Conservation (phyloP, 2,888 invertebrate genomes). For the Microplitis deprimator region DNA sequence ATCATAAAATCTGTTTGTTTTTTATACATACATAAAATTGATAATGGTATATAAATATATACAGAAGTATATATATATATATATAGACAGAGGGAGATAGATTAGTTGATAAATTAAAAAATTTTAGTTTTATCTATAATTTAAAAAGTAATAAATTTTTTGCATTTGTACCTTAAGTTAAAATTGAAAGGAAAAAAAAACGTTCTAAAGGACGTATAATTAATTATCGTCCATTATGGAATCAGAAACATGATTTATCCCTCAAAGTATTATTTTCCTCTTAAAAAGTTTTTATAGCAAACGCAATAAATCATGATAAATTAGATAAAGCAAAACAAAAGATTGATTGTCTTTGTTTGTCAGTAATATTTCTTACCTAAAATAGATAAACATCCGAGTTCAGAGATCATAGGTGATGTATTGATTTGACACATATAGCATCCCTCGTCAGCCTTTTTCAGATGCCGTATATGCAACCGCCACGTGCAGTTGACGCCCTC, state of each 20-base stretch:
- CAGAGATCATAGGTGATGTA: constrained; percentile 88
- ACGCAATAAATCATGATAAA: not conserved
- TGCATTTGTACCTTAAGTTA: too few relatives aligned
- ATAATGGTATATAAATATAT: not conserved
- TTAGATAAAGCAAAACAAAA: not conserved
- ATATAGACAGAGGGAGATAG: too few relatives aligned
- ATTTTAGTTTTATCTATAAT: too few relatives aligned
- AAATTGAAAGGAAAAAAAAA: not conserved
- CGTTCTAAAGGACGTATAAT: not conserved
- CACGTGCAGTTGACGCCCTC: constrained; percentile 87
- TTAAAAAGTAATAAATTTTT: too few relatives aligned
- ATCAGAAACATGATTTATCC: not conserved
- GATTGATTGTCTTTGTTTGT: not conserved
- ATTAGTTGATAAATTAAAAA: too few relatives aligned
- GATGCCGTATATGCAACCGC: constrained; percentile 87
- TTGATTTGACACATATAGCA: constrained; percentile 96
- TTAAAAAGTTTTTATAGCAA: not conserved
- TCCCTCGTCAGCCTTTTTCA: constrained; percentile 86
- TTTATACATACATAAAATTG: not conserved
- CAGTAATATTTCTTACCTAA: constrained; percentile 76
- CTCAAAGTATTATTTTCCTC: not conserved
- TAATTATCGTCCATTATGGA: not conserved
- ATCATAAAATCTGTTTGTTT: not conserved
- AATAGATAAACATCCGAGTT: constrained; percentile 89
- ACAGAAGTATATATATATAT: too few relatives aligned